A percentile compares a stretch with the other conserved stretches of the same genome.
These are phyloP conservation scores for Lineus longissimus DNA, from an alignment of 1,140 invertebrate species.

Conservation along the genomic window DNA sequence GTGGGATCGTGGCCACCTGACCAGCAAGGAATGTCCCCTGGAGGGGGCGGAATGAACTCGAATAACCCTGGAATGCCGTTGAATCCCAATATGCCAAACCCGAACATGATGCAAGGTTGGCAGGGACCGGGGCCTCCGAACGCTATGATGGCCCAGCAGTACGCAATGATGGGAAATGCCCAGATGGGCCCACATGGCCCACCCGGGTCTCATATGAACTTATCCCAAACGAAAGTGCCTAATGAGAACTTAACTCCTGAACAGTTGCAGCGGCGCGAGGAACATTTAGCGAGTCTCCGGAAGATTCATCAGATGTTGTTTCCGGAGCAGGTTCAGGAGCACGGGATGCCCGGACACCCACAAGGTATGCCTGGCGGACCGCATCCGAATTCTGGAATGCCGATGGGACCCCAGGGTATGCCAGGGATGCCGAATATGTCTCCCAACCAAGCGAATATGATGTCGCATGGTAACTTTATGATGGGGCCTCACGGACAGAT, in stretches of 20 bases:
- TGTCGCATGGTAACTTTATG: constrained; percentile 42
- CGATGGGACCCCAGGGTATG: constrained; percentile 17
- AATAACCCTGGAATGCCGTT: constrained; percentile 16
- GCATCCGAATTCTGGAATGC: constrained; percentile 23
- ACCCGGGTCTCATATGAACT: constrained; percentile 29
- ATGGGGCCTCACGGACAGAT: constrained; percentile 39
- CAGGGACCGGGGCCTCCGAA: too few species aligned
- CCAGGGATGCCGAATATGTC: constrained; percentile 16
- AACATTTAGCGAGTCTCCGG: constrained; percentile 82
- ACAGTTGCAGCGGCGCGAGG: constrained; percentile 87
- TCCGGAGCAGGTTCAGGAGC: constrained; percentile 60
- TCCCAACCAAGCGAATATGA: constrained; percentile 35
- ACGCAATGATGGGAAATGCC: constrained; percentile 12
- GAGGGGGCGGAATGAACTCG: too few species aligned
- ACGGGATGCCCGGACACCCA: constrained; percentile 25
- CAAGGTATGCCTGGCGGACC: constrained; percentile 47
- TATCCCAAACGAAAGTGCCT: constrained; percentile 58
- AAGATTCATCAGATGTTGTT: constrained; percentile 92
- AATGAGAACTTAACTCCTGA: constrained; percentile 95
- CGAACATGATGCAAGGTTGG: too few species aligned
- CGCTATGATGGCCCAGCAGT: not conserved
- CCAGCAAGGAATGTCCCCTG: constrained; percentile 19
- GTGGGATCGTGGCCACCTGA: constrained; percentile 26
- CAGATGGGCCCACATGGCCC: constrained; percentile 30
- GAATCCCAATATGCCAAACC: too few species aligned